phyloP scores from a whole-genome alignment of 2,888 invertebrate species.

The Amphimallon solstitiale region DNA sequence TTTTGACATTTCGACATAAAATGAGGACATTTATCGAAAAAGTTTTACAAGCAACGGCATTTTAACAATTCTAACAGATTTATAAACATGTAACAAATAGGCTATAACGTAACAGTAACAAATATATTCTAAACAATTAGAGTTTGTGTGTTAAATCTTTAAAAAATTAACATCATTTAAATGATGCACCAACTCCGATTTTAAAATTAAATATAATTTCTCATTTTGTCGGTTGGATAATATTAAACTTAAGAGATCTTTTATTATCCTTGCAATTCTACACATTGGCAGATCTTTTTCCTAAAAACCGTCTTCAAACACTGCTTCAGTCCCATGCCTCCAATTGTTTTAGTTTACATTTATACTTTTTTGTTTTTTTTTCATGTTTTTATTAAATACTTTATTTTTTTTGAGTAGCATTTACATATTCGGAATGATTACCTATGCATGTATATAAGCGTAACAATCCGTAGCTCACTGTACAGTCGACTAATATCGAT shows the following conservation, averaged over 20 bases:
- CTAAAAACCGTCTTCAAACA: conserved; percentile 35
- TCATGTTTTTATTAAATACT: background rate
- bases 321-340: conserved; percentile 34
- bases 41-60: conserved; percentile 46
- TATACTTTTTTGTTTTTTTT: conserved; percentile 16
- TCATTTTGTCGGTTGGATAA: no score
- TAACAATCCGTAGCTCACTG: conserved; percentile 41
- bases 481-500: conserved; percentile 8
- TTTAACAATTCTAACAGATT: conserved; percentile 59
- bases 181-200: conserved; percentile 54
- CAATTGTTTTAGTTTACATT: conserved; percentile 48
- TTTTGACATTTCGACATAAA: no score
- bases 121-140: conserved; percentile 46
- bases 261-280: background rate
- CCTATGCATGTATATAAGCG: no score
- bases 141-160: background rate
- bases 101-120: conserved; percentile 56
- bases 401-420: conserved; percentile 10
- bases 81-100: conserved; percentile 62
- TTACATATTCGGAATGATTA: conserved; percentile 57
- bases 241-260: background rate
- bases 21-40: no score
- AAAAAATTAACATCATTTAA: conserved; percentile 49
- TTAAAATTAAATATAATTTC: background rate
- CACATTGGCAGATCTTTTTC: conserved; percentile 38